These are phyloP conservation scores for Dromaius novaehollandiae DNA, from an alignment of 2,113 vertebrate genomes.

Conservation along the genomic window DNA sequence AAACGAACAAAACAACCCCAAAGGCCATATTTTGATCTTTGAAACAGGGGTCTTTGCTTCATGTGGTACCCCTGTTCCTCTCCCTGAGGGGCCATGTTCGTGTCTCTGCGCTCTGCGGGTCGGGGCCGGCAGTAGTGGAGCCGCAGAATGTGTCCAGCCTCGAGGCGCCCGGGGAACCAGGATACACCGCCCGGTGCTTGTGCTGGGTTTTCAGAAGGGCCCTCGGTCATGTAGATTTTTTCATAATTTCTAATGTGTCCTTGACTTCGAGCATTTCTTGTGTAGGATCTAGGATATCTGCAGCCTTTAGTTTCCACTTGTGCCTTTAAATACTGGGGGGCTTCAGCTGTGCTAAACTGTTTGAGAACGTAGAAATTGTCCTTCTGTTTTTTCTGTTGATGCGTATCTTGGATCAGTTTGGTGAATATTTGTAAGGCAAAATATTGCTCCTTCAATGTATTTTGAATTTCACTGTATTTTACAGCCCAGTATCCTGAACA, in stretches of 20 bases:
- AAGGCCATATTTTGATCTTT: background rate
- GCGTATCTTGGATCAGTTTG: background rate
- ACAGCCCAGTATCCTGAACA: background rate
- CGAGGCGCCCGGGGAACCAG: background rate
- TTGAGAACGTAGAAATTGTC: background rate
- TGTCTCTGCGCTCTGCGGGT: background rate
- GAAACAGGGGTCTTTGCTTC: background rate
- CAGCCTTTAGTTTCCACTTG: background rate
- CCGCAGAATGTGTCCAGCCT: background rate
- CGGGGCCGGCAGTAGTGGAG: background rate
- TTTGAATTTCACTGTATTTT: background rate
- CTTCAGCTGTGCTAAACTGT: background rate
- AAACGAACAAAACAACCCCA: background rate
- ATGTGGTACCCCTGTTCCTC: background rate
- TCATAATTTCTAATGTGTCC: background rate
- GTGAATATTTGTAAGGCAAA: background rate
- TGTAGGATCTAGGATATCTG: background rate
- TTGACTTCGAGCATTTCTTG: background rate
- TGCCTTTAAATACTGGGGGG: background rate
- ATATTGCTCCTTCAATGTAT: background rate
- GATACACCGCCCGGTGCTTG: background rate
- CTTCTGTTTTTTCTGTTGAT: background rate
- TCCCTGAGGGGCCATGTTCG: background rate
- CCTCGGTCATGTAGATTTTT: background rate
- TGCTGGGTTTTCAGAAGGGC: background rate